Conservation (phyloP, 2,797 vertebrate genomes). For the Enteromius viviparus region DNA sequence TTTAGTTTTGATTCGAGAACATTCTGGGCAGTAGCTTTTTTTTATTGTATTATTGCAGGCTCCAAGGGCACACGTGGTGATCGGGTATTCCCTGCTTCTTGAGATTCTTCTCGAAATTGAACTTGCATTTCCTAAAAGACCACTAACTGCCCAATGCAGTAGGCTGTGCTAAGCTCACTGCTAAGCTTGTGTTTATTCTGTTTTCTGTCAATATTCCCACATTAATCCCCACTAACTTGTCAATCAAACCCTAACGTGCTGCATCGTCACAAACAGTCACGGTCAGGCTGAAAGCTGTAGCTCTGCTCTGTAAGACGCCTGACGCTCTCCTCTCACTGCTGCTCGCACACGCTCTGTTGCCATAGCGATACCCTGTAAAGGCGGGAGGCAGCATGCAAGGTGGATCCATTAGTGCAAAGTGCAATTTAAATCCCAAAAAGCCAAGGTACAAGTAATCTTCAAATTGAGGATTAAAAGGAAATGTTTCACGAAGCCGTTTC, state of each 20-base stretch:
- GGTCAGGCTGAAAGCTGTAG: slow-evolving; percentile 25
- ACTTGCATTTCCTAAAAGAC: not conserved
- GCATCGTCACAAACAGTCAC: not conserved
- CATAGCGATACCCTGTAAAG: slow-evolving; percentile 56
- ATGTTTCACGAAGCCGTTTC: not conserved
- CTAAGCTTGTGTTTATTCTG: not conserved
- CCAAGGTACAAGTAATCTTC: slow-evolving; percentile 11
- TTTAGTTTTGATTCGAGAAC: not conserved
- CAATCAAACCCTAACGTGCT: not conserved
- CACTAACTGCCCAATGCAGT: not conserved
- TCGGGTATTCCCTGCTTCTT: not conserved
- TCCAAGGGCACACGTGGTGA: not conserved
- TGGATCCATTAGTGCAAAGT: slow-evolving; percentile 34
- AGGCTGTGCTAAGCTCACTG: not conserved
- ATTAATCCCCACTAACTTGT: not conserved
- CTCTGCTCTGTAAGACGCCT: slow-evolving; percentile 1
- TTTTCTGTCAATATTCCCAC: not conserved
- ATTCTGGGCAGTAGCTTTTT: not conserved
- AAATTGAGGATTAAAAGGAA: slow-evolving; percentile 17
- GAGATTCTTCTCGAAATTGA: not conserved
- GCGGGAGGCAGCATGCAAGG: slow-evolving; percentile 24
- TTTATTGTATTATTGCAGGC: not conserved
- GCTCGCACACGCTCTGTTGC: slow-evolving; percentile 58
- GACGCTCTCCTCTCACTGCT: slow-evolving; percentile 15
- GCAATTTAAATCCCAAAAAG: slow-evolving; percentile 27